Evolutionary conservation across 2,113 vertebrate species (phyloP).

Genomic region (Vidua macroura): DNA sequence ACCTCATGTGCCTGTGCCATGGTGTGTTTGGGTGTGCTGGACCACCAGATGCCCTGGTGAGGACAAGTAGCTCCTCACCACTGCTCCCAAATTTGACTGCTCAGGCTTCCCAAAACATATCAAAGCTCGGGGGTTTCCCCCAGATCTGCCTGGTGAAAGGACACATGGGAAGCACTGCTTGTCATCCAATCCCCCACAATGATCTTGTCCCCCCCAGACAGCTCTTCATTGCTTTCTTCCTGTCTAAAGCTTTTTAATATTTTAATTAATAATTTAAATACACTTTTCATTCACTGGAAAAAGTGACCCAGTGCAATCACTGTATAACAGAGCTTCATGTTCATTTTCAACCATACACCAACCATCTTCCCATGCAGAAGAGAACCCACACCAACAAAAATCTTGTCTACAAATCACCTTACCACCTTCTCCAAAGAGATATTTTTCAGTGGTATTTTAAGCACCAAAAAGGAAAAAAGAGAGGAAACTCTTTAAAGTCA

Average conservation of each 20-base stretch:
- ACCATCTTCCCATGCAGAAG: background rate
- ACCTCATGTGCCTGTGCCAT: fast-evolving
- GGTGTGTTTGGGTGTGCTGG: background rate
- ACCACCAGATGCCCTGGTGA: background rate
- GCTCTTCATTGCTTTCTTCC: background rate
- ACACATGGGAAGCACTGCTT: background rate
- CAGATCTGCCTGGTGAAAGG: background rate
- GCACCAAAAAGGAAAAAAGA: background rate
- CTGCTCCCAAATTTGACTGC: background rate
- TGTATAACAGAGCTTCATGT: background rate
- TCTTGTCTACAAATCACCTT: background rate
- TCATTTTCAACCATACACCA: background rate
- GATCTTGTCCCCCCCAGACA: background rate
- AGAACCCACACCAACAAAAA: background rate
- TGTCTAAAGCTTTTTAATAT: background rate
- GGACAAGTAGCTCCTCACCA: background rate
- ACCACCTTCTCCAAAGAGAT: background rate
- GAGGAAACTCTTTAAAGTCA: constrained; percentile 17
- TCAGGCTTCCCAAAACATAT: background rate
- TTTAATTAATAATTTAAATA: background rate
- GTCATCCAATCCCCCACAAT: background rate
- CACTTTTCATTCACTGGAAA: background rate
- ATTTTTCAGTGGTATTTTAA: background rate
- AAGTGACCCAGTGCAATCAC: background rate
- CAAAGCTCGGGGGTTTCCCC: background rate